Conservation (phyloP, 1,140 invertebrate genomes). For the Rhynchophorus ferrugineus region DNA sequence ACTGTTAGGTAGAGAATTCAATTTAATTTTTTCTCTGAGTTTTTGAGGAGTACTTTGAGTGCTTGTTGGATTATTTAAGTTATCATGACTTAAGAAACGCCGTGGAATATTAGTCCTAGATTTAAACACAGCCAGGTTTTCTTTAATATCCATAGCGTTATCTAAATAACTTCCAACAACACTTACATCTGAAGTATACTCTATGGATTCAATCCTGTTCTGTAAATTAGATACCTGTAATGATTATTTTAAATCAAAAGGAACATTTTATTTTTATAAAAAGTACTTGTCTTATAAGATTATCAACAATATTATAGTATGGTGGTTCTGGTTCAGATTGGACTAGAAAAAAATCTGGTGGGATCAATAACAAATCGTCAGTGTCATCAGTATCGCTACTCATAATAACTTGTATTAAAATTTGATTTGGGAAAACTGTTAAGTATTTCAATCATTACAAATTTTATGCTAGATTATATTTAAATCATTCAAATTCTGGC, state of each 20-base stretch:
- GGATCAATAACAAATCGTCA: conserved; percentile 66
- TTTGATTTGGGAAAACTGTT: neutral
- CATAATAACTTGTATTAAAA: conserved; percentile 41
- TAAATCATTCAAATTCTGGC: neutral
- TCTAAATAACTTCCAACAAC: conserved; percentile 22
- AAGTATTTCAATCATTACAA: conserved; percentile 2
- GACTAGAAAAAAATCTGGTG: conserved; percentile 62
- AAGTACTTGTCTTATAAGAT: conserved; percentile 51
- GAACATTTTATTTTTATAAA: neutral
- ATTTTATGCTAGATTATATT: neutral
- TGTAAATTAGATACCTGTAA: conserved; percentile 42
- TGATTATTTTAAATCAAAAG: neutral
- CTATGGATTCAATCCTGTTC: conserved; percentile 47
- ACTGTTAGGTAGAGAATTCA: conserved; percentile 33
- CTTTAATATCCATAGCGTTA: conserved; percentile 15
- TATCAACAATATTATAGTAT: conserved; percentile 48
- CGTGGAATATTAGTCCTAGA: conserved; percentile 18
- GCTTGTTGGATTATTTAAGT: conserved; percentile 30
- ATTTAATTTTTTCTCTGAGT: conserved; percentile 26
- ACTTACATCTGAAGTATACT: conserved; percentile 32
- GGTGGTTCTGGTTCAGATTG: conserved; percentile 23
- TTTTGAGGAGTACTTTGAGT: conserved; percentile 39
- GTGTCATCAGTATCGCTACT: conserved; percentile 76
- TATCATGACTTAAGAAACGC: conserved; percentile 31
- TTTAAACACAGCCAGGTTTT: conserved; percentile 22